A percentile compares a stretch with the other conserved stretches of the same genome.
phyloP scores from a whole-genome alignment of 2,797 vertebrate species.

The Galagoides demidoff region DNA sequence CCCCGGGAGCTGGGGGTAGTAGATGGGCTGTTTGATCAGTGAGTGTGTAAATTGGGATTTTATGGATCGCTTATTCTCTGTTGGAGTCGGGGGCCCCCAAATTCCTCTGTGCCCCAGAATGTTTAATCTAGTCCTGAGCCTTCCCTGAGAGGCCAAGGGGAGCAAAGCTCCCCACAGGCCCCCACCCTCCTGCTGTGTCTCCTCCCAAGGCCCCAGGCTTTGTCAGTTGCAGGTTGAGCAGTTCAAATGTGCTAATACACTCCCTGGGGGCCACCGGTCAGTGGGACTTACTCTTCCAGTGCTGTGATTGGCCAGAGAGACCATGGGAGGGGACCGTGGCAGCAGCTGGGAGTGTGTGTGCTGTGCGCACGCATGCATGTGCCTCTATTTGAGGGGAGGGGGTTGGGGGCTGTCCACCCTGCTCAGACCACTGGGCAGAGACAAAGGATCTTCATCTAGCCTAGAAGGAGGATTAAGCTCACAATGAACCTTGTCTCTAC shows the following conservation, averaged over 20 bases:
- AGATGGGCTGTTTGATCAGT: slow-evolving; percentile 72
- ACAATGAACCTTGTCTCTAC: slow-evolving; percentile 36
- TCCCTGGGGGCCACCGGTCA: slow-evolving; percentile 71
- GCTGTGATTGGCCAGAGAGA: slow-evolving; percentile 67
- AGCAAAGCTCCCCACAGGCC: slow-evolving; percentile 17
- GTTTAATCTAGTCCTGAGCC: slow-evolving; percentile 61
- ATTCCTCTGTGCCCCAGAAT: slow-evolving; percentile 77
- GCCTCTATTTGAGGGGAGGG: slow-evolving; percentile 13
- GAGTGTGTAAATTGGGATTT: slow-evolving; percentile 78
- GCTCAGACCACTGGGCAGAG: slow-evolving; percentile 70
- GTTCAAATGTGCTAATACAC: slow-evolving; percentile 81
- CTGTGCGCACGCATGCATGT: not conserved
- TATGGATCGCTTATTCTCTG: slow-evolving; percentile 76
- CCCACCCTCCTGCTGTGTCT: slow-evolving; percentile 51
- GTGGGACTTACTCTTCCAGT: slow-evolving; percentile 64
- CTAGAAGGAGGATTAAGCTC: slow-evolving; percentile 18
- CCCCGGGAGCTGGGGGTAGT: slow-evolving; percentile 28
- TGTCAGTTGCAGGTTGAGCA: slow-evolving; percentile 77
- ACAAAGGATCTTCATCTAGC: slow-evolving; percentile 73
- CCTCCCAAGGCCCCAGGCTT: slow-evolving; percentile 76
- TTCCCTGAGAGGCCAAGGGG: not conserved
- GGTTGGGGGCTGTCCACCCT: slow-evolving; percentile 24
- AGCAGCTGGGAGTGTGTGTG: slow-evolving; percentile 61
- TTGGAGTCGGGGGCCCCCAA: slow-evolving; percentile 73
- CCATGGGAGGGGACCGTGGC: not conserved